A percentile compares a stretch with the other conserved stretches of the same genome.
Evolutionary conservation across 1,140 invertebrate species (phyloP).

Genomic region (Ylistrum balloti): DNA sequence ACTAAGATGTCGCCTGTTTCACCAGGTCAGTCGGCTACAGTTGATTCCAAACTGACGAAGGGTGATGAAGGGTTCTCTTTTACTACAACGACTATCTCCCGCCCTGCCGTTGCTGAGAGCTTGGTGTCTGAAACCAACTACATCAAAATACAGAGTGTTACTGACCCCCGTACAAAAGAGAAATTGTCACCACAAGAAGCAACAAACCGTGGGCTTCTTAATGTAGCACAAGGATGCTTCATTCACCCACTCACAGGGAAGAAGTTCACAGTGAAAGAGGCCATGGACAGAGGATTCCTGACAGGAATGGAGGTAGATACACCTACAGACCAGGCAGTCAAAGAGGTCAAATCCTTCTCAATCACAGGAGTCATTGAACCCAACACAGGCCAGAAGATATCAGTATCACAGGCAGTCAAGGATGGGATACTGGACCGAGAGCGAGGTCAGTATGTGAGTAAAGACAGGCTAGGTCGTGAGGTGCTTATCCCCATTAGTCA

Average conservation of each 20-base stretch:
- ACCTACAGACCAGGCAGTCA: slow-evolving; percentile 68
- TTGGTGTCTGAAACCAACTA: slow-evolving; percentile 76
- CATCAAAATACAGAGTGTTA: slow-evolving; percentile 85
- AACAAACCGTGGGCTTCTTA: slow-evolving; percentile 82
- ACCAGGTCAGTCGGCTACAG: slow-evolving; percentile 61
- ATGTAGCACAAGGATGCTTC: slow-evolving; percentile 88
- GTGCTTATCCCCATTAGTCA: slow-evolving; percentile 89
- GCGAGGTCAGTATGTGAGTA: slow-evolving; percentile 85
- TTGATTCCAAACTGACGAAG: slow-evolving; percentile 74
- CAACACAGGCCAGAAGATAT: slow-evolving; percentile 90
- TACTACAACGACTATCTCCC: slow-evolving; percentile 74
- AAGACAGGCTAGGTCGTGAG: slow-evolving; percentile 69
- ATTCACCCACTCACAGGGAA: slow-evolving; percentile 87
- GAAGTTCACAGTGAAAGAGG: slow-evolving; percentile 91
- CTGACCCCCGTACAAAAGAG: slow-evolving; percentile 90
- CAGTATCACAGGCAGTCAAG: slow-evolving; percentile 92
- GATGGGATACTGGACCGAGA: slow-evolving; percentile 92
- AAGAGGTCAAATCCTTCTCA: slow-evolving; percentile 80
- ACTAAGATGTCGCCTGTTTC: slow-evolving; percentile 59
- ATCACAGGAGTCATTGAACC: slow-evolving; percentile 90
- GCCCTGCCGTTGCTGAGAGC: slow-evolving; percentile 73
- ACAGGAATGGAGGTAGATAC: slow-evolving; percentile 73
- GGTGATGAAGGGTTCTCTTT: slow-evolving; percentile 76
- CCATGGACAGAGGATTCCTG: slow-evolving; percentile 84
- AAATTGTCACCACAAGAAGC: slow-evolving; percentile 86